Percentiles rank a stretch among this genome's conserved stretches.
Evolutionary conservation across 92 coral and sea anemone genomes (phyloP).

Genomic region (Porites evermanni): DNA sequence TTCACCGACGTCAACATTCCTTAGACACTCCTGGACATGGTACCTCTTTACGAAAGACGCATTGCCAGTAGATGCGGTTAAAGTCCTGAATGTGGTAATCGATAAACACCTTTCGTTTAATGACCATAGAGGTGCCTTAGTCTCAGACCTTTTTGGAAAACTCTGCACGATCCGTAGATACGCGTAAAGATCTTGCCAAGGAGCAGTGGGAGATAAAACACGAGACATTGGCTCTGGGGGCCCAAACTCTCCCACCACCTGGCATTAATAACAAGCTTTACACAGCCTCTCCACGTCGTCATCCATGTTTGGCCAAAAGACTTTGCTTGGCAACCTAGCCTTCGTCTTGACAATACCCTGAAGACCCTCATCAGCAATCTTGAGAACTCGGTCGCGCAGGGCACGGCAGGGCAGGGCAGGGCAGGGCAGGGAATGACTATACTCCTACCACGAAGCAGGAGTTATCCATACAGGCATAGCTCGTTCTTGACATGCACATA

Average conservation of each 20-base stretch:
- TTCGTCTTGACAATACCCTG: background rate
- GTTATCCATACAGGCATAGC: background rate
- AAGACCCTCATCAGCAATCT: conserved; percentile 14
- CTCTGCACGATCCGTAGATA: too few relatives aligned
- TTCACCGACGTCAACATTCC: too few relatives aligned
- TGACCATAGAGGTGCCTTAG: too few relatives aligned
- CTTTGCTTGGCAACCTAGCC: background rate
- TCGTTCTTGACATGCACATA: conserved; percentile 33
- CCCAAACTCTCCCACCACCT: background rate
- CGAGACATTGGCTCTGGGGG: background rate
- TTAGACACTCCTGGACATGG: too few relatives aligned
- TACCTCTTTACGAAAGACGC: too few relatives aligned
- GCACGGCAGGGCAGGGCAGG: background rate
- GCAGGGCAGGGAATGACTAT: conserved; percentile 20
- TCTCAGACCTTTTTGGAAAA: too few relatives aligned
- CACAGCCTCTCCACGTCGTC: background rate
- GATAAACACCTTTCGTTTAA: too few relatives aligned
- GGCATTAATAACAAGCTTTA: background rate
- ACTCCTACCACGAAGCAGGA: conserved; percentile 27
- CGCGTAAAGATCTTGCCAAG: too few relatives aligned
- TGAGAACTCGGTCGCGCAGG: background rate
- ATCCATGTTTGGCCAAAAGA: background rate
- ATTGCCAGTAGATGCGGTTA: too few relatives aligned
- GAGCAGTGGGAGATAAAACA: background rate
- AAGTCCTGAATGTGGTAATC: too few relatives aligned